Evolutionary conservation across 2,797 vertebrate genomes (phyloP), one percentile per base, ranked within the genome.

Genomic region (Anabas testudineus): DNA sequence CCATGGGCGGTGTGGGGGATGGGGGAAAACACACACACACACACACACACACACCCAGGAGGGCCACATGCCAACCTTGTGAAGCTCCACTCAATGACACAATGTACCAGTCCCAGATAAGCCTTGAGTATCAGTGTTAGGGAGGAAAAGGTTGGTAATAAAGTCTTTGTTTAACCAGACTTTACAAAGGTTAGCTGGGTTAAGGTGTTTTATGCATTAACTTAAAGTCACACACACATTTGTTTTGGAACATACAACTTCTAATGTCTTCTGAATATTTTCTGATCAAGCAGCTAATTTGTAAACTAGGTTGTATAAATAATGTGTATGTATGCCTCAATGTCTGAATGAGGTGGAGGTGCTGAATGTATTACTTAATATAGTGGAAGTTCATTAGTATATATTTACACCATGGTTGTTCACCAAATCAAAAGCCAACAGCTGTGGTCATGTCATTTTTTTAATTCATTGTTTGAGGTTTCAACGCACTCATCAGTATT

Each of bases 21-120:
- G 85, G 85, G 75, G 63, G 55, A 43, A 68, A 64, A 63, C 66
- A 62, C 53, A 56, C 67, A 67, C 63, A 67, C 57, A 34, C 52
- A 76, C 61, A 54, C 52, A 51, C 49, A 41, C 56, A 67, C 70
- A 48, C 61, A 72, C 68, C 32, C 67, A 75, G n/a, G 54, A 84
- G 76, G 83, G 82, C 84, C 73, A 74, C 81, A 84, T 86, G 87
- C 87, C 85, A 89, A 84, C 85, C 85, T 85, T 89, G 87, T 87
- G 78, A 80, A 81, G 83, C 81, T 85, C 84, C 82, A 85, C 75
- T 90, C 87, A 88, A 82, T 86, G 80, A 90, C 87, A 85, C 82
- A 80, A 81, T 87, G 89, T 86, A 81, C 78, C 76, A 83, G 83
- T 82, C 69, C 76, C 71, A 83, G 83, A 85, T 86, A 74, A 81